Percentiles rank a stretch among this genome's conserved stretches.
Evolutionary conservation across 2,888 invertebrate species (phyloP).

Genomic region (Palloptera scutellata): DNA sequence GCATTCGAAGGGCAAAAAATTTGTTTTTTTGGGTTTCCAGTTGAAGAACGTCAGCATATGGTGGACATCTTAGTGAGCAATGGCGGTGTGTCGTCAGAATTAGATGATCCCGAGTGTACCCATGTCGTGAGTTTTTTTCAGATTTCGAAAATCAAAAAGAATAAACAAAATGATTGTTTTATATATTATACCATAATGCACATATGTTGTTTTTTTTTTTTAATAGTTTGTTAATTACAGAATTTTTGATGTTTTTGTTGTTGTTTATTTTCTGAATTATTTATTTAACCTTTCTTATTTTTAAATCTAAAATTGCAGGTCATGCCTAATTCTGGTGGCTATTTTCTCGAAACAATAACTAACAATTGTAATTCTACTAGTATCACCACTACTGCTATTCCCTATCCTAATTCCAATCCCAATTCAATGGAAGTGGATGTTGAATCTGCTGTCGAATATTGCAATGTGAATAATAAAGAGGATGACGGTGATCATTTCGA

Average conservation of each 20-base stretch:
- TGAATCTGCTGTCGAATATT: conserved; percentile 22
- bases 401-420: conserved; percentile 43
- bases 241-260: background rate
- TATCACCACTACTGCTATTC: conserved; percentile 37
- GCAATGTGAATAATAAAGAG: background rate
- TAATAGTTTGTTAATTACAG: conserved; percentile 31
- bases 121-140: conserved; percentile 81
- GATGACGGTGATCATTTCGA: conserved; percentile 51
- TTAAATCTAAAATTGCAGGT: conserved; percentile 56
- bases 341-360: conserved; percentile 59
- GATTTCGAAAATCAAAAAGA: conserved; percentile 4
- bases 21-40: conserved; percentile 89
- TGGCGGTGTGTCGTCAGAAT: conserved; percentile 79
- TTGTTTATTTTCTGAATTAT: background rate
- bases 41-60: conserved; percentile 92
- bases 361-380: conserved; percentile 37
- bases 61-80: conserved; percentile 86
- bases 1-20: conserved; percentile 88
- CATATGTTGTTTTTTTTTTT: conserved; percentile 31
- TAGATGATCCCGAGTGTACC: conserved; percentile 85
- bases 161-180: conserved; percentile 3
- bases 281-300: conserved; percentile 19
- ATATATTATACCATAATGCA: too few relatives aligned
- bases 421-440: conserved; percentile 45
- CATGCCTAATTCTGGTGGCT: conserved; percentile 64